Evolutionary conservation across 2,888 invertebrate genomes (phyloP).

Genomic region (Unio pictorum): DNA sequence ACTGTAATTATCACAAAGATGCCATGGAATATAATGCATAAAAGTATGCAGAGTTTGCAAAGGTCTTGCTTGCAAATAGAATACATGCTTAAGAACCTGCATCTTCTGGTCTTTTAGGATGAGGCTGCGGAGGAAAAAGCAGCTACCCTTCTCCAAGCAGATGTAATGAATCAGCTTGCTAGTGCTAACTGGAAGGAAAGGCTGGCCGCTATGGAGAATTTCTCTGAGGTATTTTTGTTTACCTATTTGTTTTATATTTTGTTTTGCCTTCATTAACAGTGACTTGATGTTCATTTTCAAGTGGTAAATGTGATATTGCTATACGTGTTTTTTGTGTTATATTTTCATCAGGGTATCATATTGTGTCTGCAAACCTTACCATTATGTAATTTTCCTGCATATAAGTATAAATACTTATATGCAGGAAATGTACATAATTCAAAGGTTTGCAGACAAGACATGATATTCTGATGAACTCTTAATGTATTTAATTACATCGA

Average conservation of each 20-base stretch:
- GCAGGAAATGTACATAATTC: too few species aligned
- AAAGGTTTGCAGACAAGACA: too few species aligned
- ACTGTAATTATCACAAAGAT: too few species aligned
- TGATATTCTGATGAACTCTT: too few species aligned
- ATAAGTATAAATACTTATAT: too few species aligned
- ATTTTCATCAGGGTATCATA: too few species aligned
- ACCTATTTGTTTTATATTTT: not conserved
- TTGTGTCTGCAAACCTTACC: too few species aligned
- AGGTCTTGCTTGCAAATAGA: not conserved
- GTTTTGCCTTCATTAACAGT: not conserved
- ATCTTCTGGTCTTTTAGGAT: constrained; percentile 71
- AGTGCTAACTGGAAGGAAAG: constrained; percentile 91
- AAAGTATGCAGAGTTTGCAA: not conserved
- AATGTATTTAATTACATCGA: too few species aligned
- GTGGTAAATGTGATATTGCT: too few species aligned
- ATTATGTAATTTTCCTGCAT: too few species aligned
- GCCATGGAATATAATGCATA: not conserved
- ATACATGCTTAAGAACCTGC: not conserved
- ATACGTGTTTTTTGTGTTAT: not conserved
- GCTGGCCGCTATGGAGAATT: constrained; percentile 82
- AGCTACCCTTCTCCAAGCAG: constrained; percentile 75
- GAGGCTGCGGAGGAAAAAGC: constrained; percentile 87
- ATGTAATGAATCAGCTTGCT: constrained; percentile 79
- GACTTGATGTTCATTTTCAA: too few species aligned
- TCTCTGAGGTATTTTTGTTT: constrained; percentile 73